These are phyloP conservation scores for Desmophyllum pertusum DNA, from an alignment of 92 coral and sea anemone genomes.

Conservation along the genomic window DNA sequence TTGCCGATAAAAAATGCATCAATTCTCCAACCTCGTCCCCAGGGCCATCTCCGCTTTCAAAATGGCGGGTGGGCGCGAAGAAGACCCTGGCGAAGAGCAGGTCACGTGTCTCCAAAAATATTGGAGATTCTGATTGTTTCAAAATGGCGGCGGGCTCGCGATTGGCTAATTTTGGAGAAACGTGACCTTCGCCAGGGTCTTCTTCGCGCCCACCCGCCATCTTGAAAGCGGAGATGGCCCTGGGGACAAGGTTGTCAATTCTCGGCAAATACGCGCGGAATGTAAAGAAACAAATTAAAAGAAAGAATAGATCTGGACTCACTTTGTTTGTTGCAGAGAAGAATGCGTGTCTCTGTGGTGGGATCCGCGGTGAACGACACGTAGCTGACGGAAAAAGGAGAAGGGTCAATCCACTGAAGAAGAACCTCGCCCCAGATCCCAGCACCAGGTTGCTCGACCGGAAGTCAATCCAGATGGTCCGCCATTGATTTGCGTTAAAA, in stretches of 20 bases:
- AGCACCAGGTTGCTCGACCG: constrained; percentile 78
- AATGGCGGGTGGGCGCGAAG: too few species aligned
- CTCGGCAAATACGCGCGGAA: too few species aligned
- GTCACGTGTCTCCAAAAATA: too few species aligned
- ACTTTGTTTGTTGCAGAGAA: constrained; percentile 47
- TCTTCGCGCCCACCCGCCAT: too few species aligned
- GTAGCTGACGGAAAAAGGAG: constrained; percentile 64
- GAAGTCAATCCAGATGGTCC: constrained; percentile 82
- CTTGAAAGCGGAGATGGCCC: not conserved
- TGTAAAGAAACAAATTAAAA: not conserved
- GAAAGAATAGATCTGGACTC: not conserved
- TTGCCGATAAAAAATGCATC: too few species aligned
- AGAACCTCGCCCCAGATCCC: constrained; percentile 72
- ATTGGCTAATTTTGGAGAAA: too few species aligned
- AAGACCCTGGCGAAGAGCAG: too few species aligned
- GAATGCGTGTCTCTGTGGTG: constrained; percentile 14
- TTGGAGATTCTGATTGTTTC: too few species aligned
- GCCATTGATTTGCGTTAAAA: constrained; percentile 19
- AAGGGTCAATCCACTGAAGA: constrained; percentile 56
- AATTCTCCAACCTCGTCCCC: too few species aligned
- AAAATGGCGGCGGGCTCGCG: too few species aligned
- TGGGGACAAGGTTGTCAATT: not conserved
- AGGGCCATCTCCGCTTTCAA: too few species aligned
- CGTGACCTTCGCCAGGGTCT: too few species aligned
- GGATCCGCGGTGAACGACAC: constrained; percentile 58